Evolutionary conservation across 1,140 invertebrate genomes (phyloP).

Genomic region (Streblospio benedicti): DNA sequence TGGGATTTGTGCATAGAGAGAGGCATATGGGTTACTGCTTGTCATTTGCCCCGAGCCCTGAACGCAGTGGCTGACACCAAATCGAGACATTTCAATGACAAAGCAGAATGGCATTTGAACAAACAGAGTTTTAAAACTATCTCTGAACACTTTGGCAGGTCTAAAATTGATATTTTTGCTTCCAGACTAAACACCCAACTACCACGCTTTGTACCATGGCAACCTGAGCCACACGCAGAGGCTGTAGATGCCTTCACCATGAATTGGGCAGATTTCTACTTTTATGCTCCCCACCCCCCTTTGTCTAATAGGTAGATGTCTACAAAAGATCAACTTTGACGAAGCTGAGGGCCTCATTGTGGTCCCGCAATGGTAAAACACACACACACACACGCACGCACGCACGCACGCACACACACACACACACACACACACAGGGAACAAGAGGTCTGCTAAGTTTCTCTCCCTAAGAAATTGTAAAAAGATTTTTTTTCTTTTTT

Average conservation of each 20-base stretch:
- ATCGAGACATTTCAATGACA: neutral
- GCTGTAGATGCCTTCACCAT: conserved; percentile 16
- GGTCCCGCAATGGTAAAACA: conserved; percentile 17
- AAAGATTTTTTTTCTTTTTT: no score
- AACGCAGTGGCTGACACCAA: neutral
- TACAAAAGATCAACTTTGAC: conserved; percentile 16
- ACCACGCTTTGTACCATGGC: conserved; percentile 3
- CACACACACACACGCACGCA: no score
- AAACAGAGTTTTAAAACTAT: neutral
- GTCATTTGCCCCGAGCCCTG: neutral
- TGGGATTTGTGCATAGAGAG: neutral
- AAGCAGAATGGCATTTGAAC: neutral
- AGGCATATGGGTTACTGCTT: neutral
- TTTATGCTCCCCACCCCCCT: conserved; percentile 19
- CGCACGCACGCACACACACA: no score
- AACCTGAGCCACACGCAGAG: conserved; percentile 7
- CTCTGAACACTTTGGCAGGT: neutral
- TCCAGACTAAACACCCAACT: conserved; percentile 11
- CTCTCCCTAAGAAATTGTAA: no score
- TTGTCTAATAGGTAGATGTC: conserved; percentile 3
- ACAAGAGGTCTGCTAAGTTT: no score
- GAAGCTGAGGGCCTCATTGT: conserved; percentile 11
- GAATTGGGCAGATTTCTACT: conserved; percentile 1
- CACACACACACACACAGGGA: no score
- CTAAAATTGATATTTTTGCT: conserved; percentile 17